phyloP scores from a whole-genome alignment of 2,888 invertebrate species.

The Melieria crassipennis region DNA sequence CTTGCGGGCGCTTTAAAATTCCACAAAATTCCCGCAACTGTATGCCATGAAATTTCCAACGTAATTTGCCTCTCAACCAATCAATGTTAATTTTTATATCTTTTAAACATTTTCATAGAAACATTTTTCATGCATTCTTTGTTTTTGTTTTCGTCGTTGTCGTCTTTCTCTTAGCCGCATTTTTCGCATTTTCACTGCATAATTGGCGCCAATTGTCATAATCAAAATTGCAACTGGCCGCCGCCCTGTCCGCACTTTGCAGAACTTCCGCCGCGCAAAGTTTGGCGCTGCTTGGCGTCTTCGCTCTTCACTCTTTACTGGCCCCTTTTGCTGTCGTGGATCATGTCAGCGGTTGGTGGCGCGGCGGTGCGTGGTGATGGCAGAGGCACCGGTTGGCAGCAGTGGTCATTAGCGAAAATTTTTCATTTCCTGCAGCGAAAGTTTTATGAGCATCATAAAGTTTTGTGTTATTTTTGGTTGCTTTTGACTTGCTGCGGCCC shows the following conservation, averaged over 20 bases:
- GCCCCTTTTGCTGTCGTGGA: too few relatives aligned
- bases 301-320: not conserved
- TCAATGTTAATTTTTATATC: not conserved
- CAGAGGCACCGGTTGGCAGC: not conserved
- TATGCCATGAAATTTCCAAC: not conserved
- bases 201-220: constrained; percentile 1
- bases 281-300: not conserved
- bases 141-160: too few relatives aligned
- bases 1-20: not conserved
- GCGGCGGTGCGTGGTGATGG: too few relatives aligned
- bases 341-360: too few relatives aligned
- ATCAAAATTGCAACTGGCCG: not conserved
- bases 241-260: not conserved
- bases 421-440: constrained; percentile 12
- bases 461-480: not conserved
- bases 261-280: not conserved
- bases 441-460: not conserved
- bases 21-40: not conserved
- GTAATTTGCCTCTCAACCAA: not conserved
- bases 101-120: too few relatives aligned
- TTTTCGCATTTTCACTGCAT: not conserved
- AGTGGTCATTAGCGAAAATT: constrained; percentile 10
- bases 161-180: not conserved
- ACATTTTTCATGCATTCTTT: too few relatives aligned
- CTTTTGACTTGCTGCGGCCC: too few relatives aligned